Percentiles rank a stretch among this genome's conserved stretches.
Conservation (phyloP, 2,888 invertebrate genomes). For the Lypha dubia region DNA sequence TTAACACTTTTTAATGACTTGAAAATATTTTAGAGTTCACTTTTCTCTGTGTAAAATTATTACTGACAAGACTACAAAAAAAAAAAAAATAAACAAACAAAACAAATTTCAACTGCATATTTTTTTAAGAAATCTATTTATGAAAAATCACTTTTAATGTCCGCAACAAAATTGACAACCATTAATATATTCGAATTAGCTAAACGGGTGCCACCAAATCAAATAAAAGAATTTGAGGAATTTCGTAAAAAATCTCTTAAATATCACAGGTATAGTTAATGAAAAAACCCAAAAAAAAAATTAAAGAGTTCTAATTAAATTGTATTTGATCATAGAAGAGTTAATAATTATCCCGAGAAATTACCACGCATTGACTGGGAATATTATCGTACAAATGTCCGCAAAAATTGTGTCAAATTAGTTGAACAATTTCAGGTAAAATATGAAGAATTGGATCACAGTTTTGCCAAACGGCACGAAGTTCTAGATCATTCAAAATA, state of each 20-base stretch:
- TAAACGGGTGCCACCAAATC: slow-evolving; percentile 77
- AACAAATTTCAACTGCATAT: neutral
- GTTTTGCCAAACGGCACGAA: slow-evolving; percentile 74
- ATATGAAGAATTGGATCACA: slow-evolving; percentile 84
- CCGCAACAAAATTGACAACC: slow-evolving; percentile 56
- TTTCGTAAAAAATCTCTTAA: slow-evolving; percentile 74
- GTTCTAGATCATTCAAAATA: slow-evolving; percentile 77
- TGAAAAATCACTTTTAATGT: slow-evolving; percentile 12
- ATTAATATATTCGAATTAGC: slow-evolving; percentile 72
- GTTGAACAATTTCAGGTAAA: slow-evolving; percentile 93
- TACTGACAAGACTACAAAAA: too few species aligned
- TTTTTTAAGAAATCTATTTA: neutral
- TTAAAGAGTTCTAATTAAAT: neutral
- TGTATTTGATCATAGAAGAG: slow-evolving; percentile 72
- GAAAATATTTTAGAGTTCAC: too few species aligned
- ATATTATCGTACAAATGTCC: slow-evolving; percentile 87
- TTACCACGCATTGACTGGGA: slow-evolving; percentile 93
- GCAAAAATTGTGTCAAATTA: slow-evolving; percentile 87
- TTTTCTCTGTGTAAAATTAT: too few species aligned
- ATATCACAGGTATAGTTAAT: slow-evolving; percentile 75
- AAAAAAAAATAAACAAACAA: neutral
- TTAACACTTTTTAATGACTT: too few species aligned
- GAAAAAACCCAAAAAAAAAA: neutral
- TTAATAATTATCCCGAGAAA: slow-evolving; percentile 85
- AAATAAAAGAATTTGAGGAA: slow-evolving; percentile 73